Evolutionary conservation across 2,797 vertebrate species (phyloP).

Genomic region (Tenualosa ilisha): DNA sequence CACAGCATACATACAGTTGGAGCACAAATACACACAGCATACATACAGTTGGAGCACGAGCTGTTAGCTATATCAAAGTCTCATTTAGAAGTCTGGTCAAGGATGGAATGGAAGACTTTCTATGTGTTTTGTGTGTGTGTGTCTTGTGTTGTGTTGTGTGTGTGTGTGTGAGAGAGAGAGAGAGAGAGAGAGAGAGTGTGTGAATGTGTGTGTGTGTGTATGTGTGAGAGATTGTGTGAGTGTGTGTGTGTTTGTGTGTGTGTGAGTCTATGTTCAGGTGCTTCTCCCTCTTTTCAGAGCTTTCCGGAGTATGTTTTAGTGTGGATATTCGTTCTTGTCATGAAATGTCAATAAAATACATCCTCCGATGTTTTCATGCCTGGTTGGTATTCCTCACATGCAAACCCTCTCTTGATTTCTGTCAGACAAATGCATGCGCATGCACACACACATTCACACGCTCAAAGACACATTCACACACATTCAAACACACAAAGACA

Average conservation of each 20-base stretch:
- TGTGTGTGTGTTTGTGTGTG: background rate
- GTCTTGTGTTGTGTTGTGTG: too few relatives aligned
- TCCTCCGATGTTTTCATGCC: background rate
- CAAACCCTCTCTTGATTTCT: background rate
- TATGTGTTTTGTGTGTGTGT: too few relatives aligned
- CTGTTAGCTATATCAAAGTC: too few relatives aligned
- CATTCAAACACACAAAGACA: background rate
- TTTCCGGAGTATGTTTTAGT: background rate
- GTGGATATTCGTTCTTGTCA: background rate
- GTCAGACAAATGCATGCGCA: background rate
- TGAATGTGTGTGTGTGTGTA: background rate
- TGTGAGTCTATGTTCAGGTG: background rate
- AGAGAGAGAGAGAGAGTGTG: too few relatives aligned
- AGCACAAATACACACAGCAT: too few relatives aligned
- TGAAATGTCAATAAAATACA: slow-evolving; percentile 1
- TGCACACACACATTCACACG: background rate
- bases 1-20: too few relatives aligned
- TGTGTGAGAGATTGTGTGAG: too few relatives aligned
- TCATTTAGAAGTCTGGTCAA: too few relatives aligned
- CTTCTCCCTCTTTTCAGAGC: background rate
- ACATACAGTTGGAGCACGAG: too few relatives aligned
- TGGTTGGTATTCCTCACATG: background rate
- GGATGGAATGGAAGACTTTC: too few relatives aligned
- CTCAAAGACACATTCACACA: background rate
- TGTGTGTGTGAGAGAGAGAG: too few relatives aligned